Base-by-base conservation (phyloP, 2,797 vertebrate genomes). In the Coregonus suidteri region DNA sequence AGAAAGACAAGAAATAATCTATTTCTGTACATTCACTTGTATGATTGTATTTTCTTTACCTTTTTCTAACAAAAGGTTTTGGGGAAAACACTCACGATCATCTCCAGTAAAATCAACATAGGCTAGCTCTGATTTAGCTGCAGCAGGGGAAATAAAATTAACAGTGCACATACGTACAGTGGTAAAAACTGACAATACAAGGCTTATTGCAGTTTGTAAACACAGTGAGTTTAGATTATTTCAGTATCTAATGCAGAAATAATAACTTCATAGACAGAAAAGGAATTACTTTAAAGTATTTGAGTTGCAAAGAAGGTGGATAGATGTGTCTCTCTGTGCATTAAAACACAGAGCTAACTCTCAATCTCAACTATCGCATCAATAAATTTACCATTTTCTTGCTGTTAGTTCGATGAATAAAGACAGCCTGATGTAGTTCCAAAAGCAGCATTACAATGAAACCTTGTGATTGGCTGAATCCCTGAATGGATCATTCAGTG, bases 401-500 rank as follows among this genome's bases (percentile, higher is more conserved):
- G 13, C 16, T 74, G 13, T 53, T 73, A 18, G 3, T 25, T 80
- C 75, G 74, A 81, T 86, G 79, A 83, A 73, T 80, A 84, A 86
- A 88, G 20, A 64, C 59, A 64, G 89, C 88, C 90, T 93, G 92
- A 93, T 90, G 86, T 86, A 83, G 84, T 80, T 83, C 77, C 75
- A 71, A 78, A 56, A 87, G 84, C 83, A 87, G 87, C 79, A 81
- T 75, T 87, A 73, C 52, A 54, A 71, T 86, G 77, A 80, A 86
- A 83, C 86, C 52, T 81, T 81, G 41, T 81, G 76, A 81, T 86
- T 91, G 89, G 86, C 81, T 77, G 76, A 82, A 83, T 82, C 78
- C 85, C 84, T 81, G 79, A 71, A 51, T 82, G 75, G 4, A 25
- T 91, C 87, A 84, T 73, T 91, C 91, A 37, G 83, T 87, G 81